Evolutionary conservation across 2,888 invertebrate genomes (phyloP), one percentile per base, ranked within the genome.

Genomic region (Drosophila dives): DNA sequence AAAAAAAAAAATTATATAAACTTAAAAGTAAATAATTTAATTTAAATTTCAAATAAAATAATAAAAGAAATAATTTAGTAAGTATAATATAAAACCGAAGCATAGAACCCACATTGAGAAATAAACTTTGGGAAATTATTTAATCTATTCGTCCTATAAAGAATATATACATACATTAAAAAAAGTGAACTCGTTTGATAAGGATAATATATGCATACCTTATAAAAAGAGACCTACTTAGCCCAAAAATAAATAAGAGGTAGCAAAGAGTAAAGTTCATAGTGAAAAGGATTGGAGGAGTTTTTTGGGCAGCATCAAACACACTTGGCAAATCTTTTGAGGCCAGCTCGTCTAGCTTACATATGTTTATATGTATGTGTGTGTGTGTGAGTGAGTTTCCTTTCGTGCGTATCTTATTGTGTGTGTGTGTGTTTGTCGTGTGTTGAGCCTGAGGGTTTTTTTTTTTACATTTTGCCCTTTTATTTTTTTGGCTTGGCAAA

Each of bases 321-420:
- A 72, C 65, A 74, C 74, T 67, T 40, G 64, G 64, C 54, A 81
- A 84, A 85, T 82, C 85, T 84, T 87, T 84, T 78, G 74, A 84
- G 87, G 75, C 74, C 77, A 80, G 32, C 80, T 75, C 63, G 55
- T 62, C 73, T 76, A 56, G 64, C 61, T 64, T 58, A 45, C 65
- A 38, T 53, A 23, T 45, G 45, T 54, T 64, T 32, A 58, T 42
- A 49, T 10, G 54, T 29, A 48, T 59, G 29, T 26, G 61, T 66
- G 51, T 64, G 40, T 68, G 58, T 70, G 61, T 62, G 75, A 40
- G 45, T 62, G 36, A 71, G 62, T 60, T 29, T 29, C 29, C 29
- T 29, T 29, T 29, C 29, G 29, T 29, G 29, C 29, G 29, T 29
- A 29, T 29, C 29, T 6, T 29, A 29, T 29, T 6, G n/a, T n/a